Percentiles rank a stretch among this genome's conserved stretches.
Conservation (phyloP, 2,888 invertebrate genomes). For the Ctenicera cuprea region DNA sequence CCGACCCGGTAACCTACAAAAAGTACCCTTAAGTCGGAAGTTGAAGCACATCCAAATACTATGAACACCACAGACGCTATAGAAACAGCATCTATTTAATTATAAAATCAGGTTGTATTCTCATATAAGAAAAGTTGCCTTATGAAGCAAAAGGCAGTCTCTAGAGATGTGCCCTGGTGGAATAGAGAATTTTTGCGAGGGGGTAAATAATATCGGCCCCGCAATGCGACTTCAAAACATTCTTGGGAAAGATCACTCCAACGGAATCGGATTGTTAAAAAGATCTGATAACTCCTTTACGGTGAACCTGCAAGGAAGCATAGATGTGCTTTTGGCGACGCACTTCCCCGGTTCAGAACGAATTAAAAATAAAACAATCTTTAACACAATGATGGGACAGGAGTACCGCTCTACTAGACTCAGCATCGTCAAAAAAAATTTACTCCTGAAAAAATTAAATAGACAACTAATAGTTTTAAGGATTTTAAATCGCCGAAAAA, state of each 20-base stretch:
- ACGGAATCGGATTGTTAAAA: not conserved
- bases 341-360: not conserved
- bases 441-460: not conserved
- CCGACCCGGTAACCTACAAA: not conserved
- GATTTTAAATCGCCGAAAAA: not conserved
- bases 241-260: not conserved
- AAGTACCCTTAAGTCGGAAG: not conserved
- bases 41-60: not conserved
- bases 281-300: not conserved
- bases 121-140: conserved; percentile 1
- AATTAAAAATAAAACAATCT: not conserved
- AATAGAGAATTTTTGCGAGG: not conserved
- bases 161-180: not conserved
- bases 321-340: not conserved
- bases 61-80: not conserved
- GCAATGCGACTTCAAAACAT: not conserved
- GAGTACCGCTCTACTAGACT: not conserved
- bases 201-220: not conserved
- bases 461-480: not conserved
- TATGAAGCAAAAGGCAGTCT: not conserved
- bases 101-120: not conserved
- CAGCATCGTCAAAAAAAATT: not conserved
- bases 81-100: not conserved
- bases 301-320: not conserved
- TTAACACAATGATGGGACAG: not conserved